Conservation (phyloP, 2,113 vertebrate genomes). For the Prionailurus bengalensis region DNA sequence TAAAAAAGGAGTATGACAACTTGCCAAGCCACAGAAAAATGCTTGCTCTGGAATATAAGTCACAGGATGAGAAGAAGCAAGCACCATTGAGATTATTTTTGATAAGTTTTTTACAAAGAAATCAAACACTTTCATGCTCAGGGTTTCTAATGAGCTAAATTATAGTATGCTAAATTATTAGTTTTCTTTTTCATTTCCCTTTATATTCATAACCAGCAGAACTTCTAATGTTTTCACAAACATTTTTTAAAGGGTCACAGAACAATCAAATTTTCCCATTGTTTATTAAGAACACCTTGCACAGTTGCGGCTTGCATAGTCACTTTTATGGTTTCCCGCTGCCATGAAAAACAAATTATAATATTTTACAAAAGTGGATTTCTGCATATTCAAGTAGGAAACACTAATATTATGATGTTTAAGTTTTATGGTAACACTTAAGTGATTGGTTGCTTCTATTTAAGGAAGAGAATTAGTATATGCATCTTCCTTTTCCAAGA, state of each 20-base stretch:
- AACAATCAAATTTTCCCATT: not conserved
- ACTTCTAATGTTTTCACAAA: slow-evolving; percentile 8
- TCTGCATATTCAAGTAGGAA: slow-evolving; percentile 32
- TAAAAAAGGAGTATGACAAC: not conserved
- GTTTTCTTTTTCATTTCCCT: slow-evolving; percentile 10
- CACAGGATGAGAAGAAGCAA: not conserved
- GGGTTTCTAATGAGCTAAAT: not conserved
- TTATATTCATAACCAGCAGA: not conserved
- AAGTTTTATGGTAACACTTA: slow-evolving; percentile 39
- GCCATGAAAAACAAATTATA: not conserved
- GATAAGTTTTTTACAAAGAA: not conserved
- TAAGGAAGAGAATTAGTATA: not conserved
- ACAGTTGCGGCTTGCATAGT: not conserved
- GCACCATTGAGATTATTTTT: not conserved
- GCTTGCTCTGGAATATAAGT: not conserved
- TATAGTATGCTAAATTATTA: not conserved
- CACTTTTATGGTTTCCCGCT: not conserved
- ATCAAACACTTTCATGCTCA: not conserved
- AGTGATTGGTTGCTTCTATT: not conserved
- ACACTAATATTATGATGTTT: not conserved
- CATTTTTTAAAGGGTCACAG: slow-evolving; percentile 30
- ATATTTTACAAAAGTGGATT: not conserved
- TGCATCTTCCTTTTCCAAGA: not conserved
- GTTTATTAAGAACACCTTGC: not conserved
- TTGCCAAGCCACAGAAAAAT: not conserved